phyloP scores from a whole-genome alignment of 2,113 vertebrate species.

The Oreochromis spilurus region DNA sequence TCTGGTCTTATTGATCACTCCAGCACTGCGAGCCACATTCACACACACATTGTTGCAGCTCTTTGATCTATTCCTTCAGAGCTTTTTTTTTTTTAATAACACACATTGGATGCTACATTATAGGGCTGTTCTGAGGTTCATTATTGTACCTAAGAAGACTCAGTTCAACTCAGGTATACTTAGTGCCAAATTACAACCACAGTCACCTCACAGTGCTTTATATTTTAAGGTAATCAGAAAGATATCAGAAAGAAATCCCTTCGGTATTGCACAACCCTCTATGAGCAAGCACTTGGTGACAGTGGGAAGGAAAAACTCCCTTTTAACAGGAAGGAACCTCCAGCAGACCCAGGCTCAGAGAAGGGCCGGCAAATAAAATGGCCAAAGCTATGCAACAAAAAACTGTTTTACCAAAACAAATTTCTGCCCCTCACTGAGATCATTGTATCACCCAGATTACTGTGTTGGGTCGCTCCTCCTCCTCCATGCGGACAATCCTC shows the following conservation, averaged over 20 bases:
- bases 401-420: not conserved
- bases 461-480: not conserved
- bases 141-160: not conserved
- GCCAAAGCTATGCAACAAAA: fast-evolving
- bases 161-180: not conserved
- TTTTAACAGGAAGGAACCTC: not conserved
- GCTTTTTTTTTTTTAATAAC: not conserved
- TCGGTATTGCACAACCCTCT: not conserved
- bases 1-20: not conserved
- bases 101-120: not conserved
- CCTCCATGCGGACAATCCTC: not conserved
- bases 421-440: fast-evolving
- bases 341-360: fast-evolving
- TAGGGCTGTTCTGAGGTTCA: fast-evolving
- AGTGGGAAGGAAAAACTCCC: not conserved
- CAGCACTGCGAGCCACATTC: not conserved
- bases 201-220: not conserved
- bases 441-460: not conserved
- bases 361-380: not conserved
- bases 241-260: fast-evolving
- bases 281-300: not conserved
- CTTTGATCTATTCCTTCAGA: not conserved
- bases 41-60: not conserved
- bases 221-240: not conserved
- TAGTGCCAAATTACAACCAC: fast-evolving